Base-by-base conservation (phyloP, 2,797 vertebrate genomes). In the Staurois parvus region DNA sequence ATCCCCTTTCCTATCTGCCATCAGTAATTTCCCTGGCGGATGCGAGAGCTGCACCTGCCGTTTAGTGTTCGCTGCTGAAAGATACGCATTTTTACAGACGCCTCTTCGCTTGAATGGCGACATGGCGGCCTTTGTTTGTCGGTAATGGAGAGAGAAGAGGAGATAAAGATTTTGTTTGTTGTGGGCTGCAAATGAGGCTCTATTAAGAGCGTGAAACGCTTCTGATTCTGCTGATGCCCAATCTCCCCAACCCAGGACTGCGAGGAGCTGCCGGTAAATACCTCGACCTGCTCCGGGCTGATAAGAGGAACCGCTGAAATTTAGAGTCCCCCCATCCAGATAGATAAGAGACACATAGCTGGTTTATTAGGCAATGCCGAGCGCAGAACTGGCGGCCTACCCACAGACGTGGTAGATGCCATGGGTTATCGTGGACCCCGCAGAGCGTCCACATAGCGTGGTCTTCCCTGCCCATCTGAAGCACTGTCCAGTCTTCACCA, bases 81-180 rank as follows among this genome's bases (percentile, higher is more conserved):
- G 81, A 59, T 69, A 30, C 40, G 19, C 48, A 21, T 17, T 62
- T 72, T 68, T 19, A 6, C 59, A n/a, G 48, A 21, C 34, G 1
- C 24, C 34, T 73, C 37, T 45, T 24, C 68, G 40, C 52, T 76
- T 70, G 72, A 81, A 85, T 81, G 66, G 32, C 24, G n/a, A 42
- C 66, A 29, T n/a, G 19, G 15, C 62, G 48, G 79, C 32, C 73
- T 86, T 77, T 86, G 79, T 86, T 78, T 86, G 79, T 32, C 7
- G 19, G 85, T 78, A 86, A 86, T 83, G 19, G 45, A 82, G 79
- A 72, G 34, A 64, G 73, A 81, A 70, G 28, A 24, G 29, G 45
- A 10, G 67, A 82, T 86, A 82, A 67, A 52, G 74, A 78, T 69
- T 21, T 11, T 48, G 45, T 72, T 52, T 81, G 69, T 73, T 72